These are phyloP conservation scores for Saimiri boliviensis DNA, from an alignment of 2,113 vertebrate species.

Conservation along the genomic window DNA sequence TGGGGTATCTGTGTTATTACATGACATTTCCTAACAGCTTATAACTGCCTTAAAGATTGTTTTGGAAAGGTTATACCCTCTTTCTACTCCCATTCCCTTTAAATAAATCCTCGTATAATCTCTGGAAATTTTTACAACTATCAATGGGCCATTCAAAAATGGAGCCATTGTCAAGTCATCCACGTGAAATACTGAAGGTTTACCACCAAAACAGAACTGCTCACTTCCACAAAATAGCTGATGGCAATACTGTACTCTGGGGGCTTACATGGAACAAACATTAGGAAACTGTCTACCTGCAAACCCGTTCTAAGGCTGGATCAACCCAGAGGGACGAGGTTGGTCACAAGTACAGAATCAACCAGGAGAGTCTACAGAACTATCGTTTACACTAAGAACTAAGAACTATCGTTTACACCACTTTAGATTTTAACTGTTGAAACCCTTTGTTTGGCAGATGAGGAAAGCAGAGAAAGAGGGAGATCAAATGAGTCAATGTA, in stretches of 20 bases:
- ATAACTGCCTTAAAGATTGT: constrained; percentile 44
- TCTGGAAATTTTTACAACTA: constrained; percentile 28
- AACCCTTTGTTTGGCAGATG: not conserved
- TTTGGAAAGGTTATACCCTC: not conserved
- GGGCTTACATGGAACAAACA: not conserved
- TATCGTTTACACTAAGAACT: too few species aligned
- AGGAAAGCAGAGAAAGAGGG: not conserved
- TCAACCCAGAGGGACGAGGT: not conserved
- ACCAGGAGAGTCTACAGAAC: not conserved
- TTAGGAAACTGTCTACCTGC: not conserved
- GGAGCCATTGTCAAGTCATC: not conserved
- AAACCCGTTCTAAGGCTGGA: not conserved
- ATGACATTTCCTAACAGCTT: constrained; percentile 33
- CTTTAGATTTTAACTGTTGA: not conserved
- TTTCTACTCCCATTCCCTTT: not conserved
- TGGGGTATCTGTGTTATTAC: constrained; percentile 40
- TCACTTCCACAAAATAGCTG: not conserved
- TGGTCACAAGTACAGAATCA: not conserved
- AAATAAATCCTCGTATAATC: not conserved
- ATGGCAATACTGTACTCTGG: not conserved
- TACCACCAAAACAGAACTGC: not conserved
- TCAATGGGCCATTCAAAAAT: constrained; percentile 23
- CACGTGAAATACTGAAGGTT: not conserved
- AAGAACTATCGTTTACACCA: not conserved
- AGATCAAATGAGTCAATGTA: not conserved